phyloP scores from a whole-genome alignment of 2,797 vertebrate genomes.

The Dendrocincla tyrannina region DNA sequence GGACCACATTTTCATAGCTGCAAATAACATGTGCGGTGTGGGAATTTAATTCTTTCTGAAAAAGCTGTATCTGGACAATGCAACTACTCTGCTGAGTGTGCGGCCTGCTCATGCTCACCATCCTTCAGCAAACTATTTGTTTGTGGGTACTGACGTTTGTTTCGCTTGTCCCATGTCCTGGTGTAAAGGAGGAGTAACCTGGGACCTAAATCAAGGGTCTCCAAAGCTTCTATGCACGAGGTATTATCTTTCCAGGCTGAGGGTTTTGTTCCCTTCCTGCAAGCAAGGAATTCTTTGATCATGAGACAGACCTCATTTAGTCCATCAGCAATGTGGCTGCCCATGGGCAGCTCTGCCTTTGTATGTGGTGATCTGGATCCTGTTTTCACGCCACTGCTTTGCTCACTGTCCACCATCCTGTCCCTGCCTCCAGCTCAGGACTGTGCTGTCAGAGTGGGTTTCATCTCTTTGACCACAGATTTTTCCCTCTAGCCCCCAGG shows the following conservation, averaged over 20 bases:
- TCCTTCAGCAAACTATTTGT: not conserved
- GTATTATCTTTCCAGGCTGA: not conserved
- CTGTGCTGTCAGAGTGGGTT: not conserved
- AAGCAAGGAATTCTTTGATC: not conserved
- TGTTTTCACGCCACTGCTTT: not conserved
- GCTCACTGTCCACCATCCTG: not conserved
- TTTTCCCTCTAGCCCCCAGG: not conserved
- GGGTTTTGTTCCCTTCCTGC: not conserved
- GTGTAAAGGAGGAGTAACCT: not conserved
- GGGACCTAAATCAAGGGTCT: not conserved
- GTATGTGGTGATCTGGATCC: accelerated
- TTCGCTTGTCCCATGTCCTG: not conserved
- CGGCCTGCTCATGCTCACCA: not conserved
- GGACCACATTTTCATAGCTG: not conserved
- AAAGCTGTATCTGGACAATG: not conserved
- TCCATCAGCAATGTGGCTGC: not conserved
- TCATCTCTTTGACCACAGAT: not conserved
- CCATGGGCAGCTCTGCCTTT: accelerated
- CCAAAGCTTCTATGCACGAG: not conserved
- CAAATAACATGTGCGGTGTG: not conserved
- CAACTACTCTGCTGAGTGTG: not conserved
- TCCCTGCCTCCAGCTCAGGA: not conserved
- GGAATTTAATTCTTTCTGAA: not conserved
- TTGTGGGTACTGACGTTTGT: not conserved
- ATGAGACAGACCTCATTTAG: not conserved